Base-by-base conservation (phyloP, 2,797 vertebrate genomes). In the Apogon hyalosoma region DNA sequence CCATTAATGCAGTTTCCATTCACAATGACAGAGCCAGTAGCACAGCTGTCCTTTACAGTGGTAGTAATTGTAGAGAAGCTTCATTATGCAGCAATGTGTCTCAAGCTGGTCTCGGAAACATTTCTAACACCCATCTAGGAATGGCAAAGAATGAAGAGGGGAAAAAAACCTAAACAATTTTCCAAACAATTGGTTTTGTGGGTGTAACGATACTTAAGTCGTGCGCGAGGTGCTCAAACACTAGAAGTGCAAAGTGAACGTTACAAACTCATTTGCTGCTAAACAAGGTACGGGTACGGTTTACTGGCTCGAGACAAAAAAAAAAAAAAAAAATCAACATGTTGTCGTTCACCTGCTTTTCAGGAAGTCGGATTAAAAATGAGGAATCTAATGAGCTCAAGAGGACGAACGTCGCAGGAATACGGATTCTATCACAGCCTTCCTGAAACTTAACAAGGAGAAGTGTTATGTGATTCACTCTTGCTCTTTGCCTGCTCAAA, bases 41-140 rank as follows among this genome's bases (percentile, higher is more conserved):
- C 65, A 54, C 53, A 40, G 55, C 82, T 85, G 79, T 81, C 69
- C 80, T 63, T 80, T 79, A 79, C 56, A 58, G 19, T 45, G 42
- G 50, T 14, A 21, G 50, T 24, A 55, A 55, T 31, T 63, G 18
- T 36, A 16, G 15, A 12, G 68, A 69, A 66, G 33, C 15, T 10
- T 36, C 61, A 73, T 66, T 46, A 54, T 71, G 41, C 16, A 24
- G n/a, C 46, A 31, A 14, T 47, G 42, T 45, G 36, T 65, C 19
- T 71, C 21, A 40, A 28, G 8, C 38, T 60, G 1, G 55, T 13
- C 64, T 56, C 38, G 53, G 59, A 24, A 56, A 63, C 45, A 60
- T 64, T 57, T 68, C 39, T 64, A 51, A 8, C 21, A 65, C 14
- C 4, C 42, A n/a, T 6, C 13, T 24, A 28, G 24, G 11, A 42